Evolutionary conservation across 2,113 vertebrate genomes (phyloP).

Genomic region (Rhadina sibilatrix): DNA sequence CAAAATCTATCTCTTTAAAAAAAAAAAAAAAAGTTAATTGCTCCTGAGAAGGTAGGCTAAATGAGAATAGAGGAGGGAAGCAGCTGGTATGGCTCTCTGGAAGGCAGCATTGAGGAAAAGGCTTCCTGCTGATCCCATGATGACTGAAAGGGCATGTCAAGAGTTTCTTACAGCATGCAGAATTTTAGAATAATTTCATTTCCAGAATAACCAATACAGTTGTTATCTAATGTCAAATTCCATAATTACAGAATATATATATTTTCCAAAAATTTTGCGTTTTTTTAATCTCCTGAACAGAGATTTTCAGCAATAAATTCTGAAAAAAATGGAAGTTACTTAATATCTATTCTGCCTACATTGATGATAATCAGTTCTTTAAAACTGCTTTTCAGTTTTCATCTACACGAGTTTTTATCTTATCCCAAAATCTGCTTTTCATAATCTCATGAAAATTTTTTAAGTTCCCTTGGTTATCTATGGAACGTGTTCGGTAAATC

Average conservation of each 20-base stretch:
- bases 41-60: neutral
- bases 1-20: neutral
- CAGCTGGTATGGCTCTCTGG: neutral
- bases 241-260: accelerated
- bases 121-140: neutral
- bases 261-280: neutral
- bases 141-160: neutral
- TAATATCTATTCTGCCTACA: neutral
- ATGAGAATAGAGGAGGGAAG: neutral
- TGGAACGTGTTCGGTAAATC: neutral
- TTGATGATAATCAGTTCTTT: neutral
- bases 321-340: neutral
- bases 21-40: neutral
- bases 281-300: neutral
- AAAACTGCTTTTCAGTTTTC: neutral
- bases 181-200: neutral
- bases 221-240: neutral
- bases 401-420: neutral
- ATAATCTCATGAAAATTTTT: neutral
- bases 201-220: neutral
- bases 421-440: neutral
- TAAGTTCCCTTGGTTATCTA: neutral
- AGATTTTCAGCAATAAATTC: neutral
- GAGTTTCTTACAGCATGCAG: neutral
- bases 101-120: neutral